These are phyloP conservation scores for Theretra japonica DNA, from an alignment of 2,888 invertebrate species.

Conservation along the genomic window DNA sequence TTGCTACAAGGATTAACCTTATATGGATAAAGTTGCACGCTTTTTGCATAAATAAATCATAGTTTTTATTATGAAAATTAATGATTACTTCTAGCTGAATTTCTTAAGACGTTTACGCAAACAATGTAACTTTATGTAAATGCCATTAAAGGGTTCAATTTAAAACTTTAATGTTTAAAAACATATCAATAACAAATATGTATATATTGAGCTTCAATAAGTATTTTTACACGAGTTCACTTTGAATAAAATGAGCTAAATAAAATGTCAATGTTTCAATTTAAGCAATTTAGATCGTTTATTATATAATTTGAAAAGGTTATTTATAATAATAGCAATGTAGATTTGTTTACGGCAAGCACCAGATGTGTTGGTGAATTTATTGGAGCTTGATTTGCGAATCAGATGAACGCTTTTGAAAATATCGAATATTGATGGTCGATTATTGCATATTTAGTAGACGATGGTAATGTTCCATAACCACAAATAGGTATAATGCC, in stretches of 20 bases:
- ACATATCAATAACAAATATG: no score
- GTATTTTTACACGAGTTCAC: background rate
- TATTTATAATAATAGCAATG: background rate
- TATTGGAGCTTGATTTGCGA: background rate
- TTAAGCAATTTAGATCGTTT: background rate
- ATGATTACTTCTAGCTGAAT: background rate
- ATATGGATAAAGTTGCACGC: background rate
- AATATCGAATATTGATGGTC: constrained; percentile 29
- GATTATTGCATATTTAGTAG: constrained; percentile 31
- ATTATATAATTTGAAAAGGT: background rate
- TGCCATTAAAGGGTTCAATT: no score
- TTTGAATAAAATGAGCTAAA: background rate
- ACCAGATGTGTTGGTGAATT: background rate
- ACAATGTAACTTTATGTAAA: no score
- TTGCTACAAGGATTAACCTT: background rate
- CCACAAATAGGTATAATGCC: constrained; percentile 41
- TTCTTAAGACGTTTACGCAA: no score
- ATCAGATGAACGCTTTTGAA: background rate
- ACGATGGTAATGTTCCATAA: constrained; percentile 32
- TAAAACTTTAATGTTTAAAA: no score
- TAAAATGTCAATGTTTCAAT: constrained; percentile 4
- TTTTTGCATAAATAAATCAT: background rate
- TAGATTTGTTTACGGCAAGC: background rate
- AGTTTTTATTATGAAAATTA: background rate
- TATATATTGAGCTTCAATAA: background rate